Evolutionary conservation across 2,888 invertebrate genomes (phyloP), one percentile per base, ranked within the genome.

Genomic region (Epinotia bilunana): DNA sequence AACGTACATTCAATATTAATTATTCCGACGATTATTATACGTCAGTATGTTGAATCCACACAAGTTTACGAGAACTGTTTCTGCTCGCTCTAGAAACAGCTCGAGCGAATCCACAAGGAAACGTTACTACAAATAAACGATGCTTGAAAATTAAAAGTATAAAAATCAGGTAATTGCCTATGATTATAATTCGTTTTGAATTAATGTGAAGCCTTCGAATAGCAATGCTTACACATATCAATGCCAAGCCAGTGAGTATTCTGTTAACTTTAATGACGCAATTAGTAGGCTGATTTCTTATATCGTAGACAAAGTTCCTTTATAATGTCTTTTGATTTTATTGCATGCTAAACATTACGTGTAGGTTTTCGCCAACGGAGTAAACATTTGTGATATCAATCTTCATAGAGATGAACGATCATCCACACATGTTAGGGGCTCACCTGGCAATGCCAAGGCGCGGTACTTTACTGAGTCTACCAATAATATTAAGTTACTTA

Each of bases 121-220:
- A 49, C 18, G 46, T 13, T 23, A 20, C 16, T 55, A 57, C 43
- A 43, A 57, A 68, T 23, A 12, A 46, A 58, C 18, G 12, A 4
- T 2, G 7, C 58, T 69, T 69, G 57, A 58, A 58, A 69, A 58
- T 58, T 46, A 23, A 58, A 69, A 69, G 57, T 63, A 64, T 64
- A 70, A 69, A 69, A 70, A 64, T 74, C 70, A 18, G 33, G 64
- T 58, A 74, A 74, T 70, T 64, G 49, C 57, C 49, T 70, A 64
- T 70, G 46, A 74, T 70, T 58, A 57, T 39, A 69, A 69, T 60
- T 60, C 46, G 58, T 58, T 57, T 23, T 23, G 58, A 74, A 57
- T 74, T 63, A 70, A 74, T 74, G 20, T 2, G 13, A 39, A 39
- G 53, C 58, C 74, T 70, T 70, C 58, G 33, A 70, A 60, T 64